phyloP scores from a whole-genome alignment of 2,797 vertebrate genomes.

The Sitta carolinensis region DNA sequence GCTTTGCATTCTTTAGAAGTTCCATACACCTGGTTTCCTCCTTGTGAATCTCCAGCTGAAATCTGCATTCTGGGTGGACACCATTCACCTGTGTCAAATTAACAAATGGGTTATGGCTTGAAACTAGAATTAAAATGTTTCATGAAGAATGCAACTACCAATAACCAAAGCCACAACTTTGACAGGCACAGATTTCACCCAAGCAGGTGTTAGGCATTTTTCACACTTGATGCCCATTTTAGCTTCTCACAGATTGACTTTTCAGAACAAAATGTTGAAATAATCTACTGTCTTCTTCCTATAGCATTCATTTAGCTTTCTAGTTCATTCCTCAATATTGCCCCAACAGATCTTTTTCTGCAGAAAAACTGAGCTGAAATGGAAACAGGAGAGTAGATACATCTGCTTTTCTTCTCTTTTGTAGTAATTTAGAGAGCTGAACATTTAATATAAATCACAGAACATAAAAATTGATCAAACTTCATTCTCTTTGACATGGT shows the following conservation, averaged over 20 bases:
- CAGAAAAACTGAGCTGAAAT: not conserved
- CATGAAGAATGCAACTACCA: not conserved
- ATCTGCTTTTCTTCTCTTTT: not conserved
- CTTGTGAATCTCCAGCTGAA: constrained; percentile 77
- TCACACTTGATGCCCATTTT: not conserved
- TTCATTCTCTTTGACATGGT: not conserved
- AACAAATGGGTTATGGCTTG: not conserved
- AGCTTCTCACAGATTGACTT: not conserved
- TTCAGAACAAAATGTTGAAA: not conserved
- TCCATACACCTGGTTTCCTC: constrained; percentile 76
- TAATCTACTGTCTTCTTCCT: not conserved
- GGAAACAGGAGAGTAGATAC: not conserved
- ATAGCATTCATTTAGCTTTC: not conserved
- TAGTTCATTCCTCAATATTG: not conserved
- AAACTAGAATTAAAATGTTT: not conserved
- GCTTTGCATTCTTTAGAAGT: constrained; percentile 54
- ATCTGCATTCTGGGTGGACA: constrained; percentile 77
- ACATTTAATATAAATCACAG: not conserved
- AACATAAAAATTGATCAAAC: not conserved
- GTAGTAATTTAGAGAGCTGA: not conserved
- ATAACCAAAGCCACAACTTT: not conserved
- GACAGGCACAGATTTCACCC: not conserved
- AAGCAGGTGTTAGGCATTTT: not conserved
- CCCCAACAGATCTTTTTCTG: not conserved
- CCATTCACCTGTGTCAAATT: constrained; percentile 72